Percentiles rank a stretch among this genome's conserved stretches.
Conservation (phyloP, 2,888 invertebrate species). For the Oxyscelio sp. region DNA sequence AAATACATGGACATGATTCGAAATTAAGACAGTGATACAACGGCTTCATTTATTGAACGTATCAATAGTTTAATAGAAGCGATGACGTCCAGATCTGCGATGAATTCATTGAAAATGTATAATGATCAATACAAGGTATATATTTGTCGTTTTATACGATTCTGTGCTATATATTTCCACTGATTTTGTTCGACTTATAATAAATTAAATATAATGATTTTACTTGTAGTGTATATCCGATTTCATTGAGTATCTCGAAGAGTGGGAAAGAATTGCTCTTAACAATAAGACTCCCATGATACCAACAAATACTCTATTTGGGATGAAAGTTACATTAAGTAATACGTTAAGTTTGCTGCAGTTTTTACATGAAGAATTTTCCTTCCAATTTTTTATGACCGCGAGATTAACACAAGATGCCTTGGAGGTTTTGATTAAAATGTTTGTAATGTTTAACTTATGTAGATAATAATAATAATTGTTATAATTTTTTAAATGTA, state of each 20-base stretch:
- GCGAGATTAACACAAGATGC: slow-evolving; percentile 27
- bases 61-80: slow-evolving; percentile 21
- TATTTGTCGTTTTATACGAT: too few relatives aligned
- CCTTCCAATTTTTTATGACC: slow-evolving; percentile 21
- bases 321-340: slow-evolving; percentile 3
- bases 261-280: background rate
- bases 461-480: too few relatives aligned
- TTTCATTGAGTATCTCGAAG: slow-evolving; percentile 2
- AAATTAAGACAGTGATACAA: background rate
- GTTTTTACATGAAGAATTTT: background rate
- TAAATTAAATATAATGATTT: background rate
- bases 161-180: too few relatives aligned
- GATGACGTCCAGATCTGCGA: slow-evolving; percentile 4
- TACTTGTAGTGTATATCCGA: background rate
- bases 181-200: too few relatives aligned
- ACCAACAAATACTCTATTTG: too few relatives aligned
- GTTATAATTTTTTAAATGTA: too few relatives aligned
- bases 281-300: too few relatives aligned
- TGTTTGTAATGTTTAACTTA: too few relatives aligned
- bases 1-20: background rate
- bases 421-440: too few relatives aligned
- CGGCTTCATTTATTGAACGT: slow-evolving; percentile 13
- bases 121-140: background rate
- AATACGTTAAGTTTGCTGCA: background rate
- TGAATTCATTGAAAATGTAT: slow-evolving; percentile 9